Base-by-base conservation (phyloP, 1,140 invertebrate species). In the Diprion similis region DNA sequence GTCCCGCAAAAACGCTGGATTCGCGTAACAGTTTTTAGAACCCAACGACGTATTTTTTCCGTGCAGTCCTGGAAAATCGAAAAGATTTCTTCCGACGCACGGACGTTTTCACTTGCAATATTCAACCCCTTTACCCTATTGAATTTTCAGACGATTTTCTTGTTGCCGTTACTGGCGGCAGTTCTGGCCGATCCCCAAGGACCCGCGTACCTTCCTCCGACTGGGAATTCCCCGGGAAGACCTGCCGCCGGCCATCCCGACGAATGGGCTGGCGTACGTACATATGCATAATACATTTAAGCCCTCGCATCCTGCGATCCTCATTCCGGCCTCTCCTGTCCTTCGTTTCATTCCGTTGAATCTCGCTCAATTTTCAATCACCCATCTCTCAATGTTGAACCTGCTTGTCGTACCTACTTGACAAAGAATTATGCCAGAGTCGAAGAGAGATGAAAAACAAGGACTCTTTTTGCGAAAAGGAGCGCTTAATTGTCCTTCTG, bases 191-290 rank as follows among this genome's bases (percentile, higher is more conserved):
- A 84, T 75, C 87, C 88, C 66, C 87, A 89, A 77, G 88, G 87
- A 51, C 89, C 89, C 70, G 87, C 88, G 71, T 91, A 90, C 77
- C 83, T 91, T 71, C 90, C 90, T 11, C 90, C 90, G 0, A 89
- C 85, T 66, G 83, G 84, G 4, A 66, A 67, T n/a, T 45, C 73
- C 7, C 69, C 47, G 9, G 70, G 73, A 37, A 77, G 78, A 8
- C 72, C 75, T 0, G 77, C 79, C 17, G 77, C 76, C 51, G 87
- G 86, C 71, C 87, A 88, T 78, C 86, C 85, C 15, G 87, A 87
- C 71, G 85, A 88, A 67, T 87, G 85, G 86, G 86, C 84, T 71
- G 85, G 86, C 79, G 86, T 87, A 84, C 79, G 84, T 79, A 77
- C 45, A 71, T 13, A 69, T 73, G 24, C 13, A 71, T 1, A 13